Evolutionary conservation across 2,797 vertebrate species (phyloP).

Genomic region (Cyclura pinguis): DNA sequence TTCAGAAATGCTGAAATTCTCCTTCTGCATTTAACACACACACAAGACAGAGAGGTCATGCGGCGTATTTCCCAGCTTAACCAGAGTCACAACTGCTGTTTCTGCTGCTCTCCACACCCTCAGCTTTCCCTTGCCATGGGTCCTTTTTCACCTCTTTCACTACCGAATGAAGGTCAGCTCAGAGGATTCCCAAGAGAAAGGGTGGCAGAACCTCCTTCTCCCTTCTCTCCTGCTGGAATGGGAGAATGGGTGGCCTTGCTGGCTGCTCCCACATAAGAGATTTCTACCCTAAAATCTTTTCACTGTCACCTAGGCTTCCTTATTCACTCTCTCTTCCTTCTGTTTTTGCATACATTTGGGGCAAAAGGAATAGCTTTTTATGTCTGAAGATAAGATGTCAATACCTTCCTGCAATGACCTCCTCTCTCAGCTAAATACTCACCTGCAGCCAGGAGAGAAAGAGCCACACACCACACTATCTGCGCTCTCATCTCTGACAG

Average conservation of each 20-base stretch:
- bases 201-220: no score
- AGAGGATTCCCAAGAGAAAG: no score
- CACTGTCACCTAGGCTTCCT: not conserved
- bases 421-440: not conserved
- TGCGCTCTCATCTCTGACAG: not conserved
- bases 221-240: not conserved
- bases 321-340: no score
- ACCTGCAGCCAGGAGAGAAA: conserved; percentile 47
- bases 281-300: not conserved
- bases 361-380: not conserved
- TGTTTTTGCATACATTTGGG: not conserved
- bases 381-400: not conserved
- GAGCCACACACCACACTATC: not conserved
- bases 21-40: not conserved
- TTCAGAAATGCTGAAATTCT: not conserved
- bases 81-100: no score
- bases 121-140: no score
- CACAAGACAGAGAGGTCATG: no score
- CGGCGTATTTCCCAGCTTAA: no score
- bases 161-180: not conserved
- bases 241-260: no score
- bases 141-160: not conserved
- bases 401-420: not conserved
- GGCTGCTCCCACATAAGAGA: not conserved
- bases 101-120: no score